Base-by-base conservation (phyloP, 2,888 invertebrate species). In the Calliopum simillimum region DNA sequence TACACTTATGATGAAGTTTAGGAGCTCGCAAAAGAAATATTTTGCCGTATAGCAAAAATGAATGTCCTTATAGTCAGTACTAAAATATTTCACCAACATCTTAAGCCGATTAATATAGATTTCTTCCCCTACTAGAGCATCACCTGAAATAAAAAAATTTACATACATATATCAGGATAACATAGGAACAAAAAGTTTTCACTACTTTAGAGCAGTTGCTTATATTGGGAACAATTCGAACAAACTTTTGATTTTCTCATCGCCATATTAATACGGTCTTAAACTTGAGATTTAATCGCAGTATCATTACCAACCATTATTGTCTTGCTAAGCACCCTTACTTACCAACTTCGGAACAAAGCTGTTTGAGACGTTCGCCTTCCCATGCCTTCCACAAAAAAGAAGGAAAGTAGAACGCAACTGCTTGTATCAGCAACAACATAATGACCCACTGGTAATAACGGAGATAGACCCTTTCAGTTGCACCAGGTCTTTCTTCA, bases 1-100 rank as follows among this genome's bases (percentile, higher is more conserved):
- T 86, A 93, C 92, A 84, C 91, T 91, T 85, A 94, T 93, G 43
- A 88, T 44, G 77, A 94, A 89, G 84, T 95, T 94, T 70, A 93
- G 86, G 8, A 91, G 73, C 85, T 95, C 94, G 78, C 94, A 94
- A 76, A 91, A 84, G 49, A 90, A 88, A 80, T 91, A 93, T 71
- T 91, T 88, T 62, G 89, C 81, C 2, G 91, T 91, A 79, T 93
- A 93, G 79, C 81, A 81, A 56, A 80, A 76, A 69, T 86, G 85
- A 0, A 84, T 77, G 21, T 79, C 82, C 71, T 79, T 80, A 66
- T 81, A 80, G 47, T 85, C 80, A 1, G 76, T 76, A 0, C 75
- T 71, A 59, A 85, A 85, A 59, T 85, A 85, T 66, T 76, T 77
- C 0, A 81, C 76, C 58, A 86, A 63, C 61, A 80, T 75, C 13